These are phyloP conservation scores for Heliocidaris erythrogramma DNA, from an alignment of 35 echinoderm and acorn worm species.

Conservation along the genomic window DNA sequence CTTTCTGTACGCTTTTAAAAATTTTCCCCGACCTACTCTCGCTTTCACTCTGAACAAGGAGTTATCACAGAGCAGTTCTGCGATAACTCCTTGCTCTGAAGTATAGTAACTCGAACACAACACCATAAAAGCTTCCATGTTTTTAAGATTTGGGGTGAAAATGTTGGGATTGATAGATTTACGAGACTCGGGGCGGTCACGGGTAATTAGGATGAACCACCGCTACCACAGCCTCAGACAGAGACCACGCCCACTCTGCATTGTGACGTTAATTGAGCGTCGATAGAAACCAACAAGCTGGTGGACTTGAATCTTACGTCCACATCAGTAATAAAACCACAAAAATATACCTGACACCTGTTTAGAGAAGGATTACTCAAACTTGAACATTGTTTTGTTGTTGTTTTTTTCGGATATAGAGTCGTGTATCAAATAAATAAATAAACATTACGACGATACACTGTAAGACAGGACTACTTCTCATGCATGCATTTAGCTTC, in stretches of 20 bases:
- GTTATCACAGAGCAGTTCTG: no score
- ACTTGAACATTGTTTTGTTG: background rate
- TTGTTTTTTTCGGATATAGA: no score
- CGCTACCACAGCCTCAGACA: background rate
- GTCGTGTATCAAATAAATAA: no score
- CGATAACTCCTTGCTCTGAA: no score
- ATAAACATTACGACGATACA: no score
- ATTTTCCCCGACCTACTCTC: background rate
- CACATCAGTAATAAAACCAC: background rate
- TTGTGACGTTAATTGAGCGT: slow-evolving; percentile 14
- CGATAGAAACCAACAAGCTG: background rate
- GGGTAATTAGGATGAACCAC: slow-evolving; percentile 27
- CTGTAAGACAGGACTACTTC: no score
- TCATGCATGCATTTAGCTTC: no score
- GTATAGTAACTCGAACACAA: background rate
- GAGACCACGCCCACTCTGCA: background rate
- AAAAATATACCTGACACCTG: background rate
- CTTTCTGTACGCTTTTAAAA: background rate
- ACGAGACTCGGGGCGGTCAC: slow-evolving; percentile 1
- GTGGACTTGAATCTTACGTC: background rate
- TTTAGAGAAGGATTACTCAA: background rate
- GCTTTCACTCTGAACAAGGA: background rate
- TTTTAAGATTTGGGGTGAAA: background rate
- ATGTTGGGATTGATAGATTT: background rate
- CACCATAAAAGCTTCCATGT: background rate